Evolutionary conservation across 1,140 invertebrate genomes (phyloP), one percentile per base, ranked within the genome.

Genomic region (Drosophila navojoa): DNA sequence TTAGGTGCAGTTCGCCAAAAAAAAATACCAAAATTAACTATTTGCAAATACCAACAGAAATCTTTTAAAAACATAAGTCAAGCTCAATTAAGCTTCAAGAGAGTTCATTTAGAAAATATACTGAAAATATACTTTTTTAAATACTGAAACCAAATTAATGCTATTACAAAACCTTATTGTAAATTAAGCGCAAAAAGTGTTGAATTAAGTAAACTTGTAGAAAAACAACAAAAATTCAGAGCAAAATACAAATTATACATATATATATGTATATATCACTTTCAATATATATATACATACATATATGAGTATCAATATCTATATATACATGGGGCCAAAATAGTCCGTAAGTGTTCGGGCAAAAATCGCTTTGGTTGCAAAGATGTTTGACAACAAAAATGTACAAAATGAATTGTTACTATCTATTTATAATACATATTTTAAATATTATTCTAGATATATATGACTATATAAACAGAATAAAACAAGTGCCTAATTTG

Each of bases 281-380:
- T 44, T 44, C 0, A 2, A 16, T 45, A 45, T 16, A 45, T 45
- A 45, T 45, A 45, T 45, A 42, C n/a, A 42, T 42, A 35, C 9
- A 38, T 11, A 45, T 7, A 45, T 45, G 16, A 15, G n/a, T 42
- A 42, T 42, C 32, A 2, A 38, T 16, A 16, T 16, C 6, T 16
- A 45, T 44, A 71, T 50, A 35, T 67, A 69, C 57, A 91, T 90
- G 91, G 91, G 91, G 91, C 91, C 90, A 92, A 79, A 82, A 89
- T 92, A 91, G 91, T 92, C 81, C 85, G 90, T 92, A 92, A 92
- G 91, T 92, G 87, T 92, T 92, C 90, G 91, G 91, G 77, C 74
- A 76, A 92, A 92, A 90, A 81, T 90, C 87, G 89, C 78, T 81
- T 82, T 91, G 77, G 90, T 80, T 75, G 84, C 42, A 45, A 55